phyloP scores from a whole-genome alignment of 2,888 invertebrate genomes.

The Yponomeuta plumbellus region DNA sequence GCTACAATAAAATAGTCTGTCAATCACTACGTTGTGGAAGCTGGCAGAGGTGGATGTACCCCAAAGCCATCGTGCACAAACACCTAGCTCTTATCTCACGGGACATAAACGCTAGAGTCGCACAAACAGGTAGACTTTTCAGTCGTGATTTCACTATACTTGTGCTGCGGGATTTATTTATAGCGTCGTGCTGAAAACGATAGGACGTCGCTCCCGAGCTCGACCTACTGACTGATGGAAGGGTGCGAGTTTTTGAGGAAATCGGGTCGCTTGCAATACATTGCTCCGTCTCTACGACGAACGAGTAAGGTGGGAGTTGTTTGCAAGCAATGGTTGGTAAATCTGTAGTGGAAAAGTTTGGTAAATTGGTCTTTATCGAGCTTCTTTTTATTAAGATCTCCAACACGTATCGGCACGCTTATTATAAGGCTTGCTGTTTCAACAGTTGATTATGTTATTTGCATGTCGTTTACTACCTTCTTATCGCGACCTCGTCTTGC shows the following conservation, averaged over 20 bases:
- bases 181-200: not conserved
- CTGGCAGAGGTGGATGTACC: too few species aligned
- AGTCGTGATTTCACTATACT: not conserved
- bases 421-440: not conserved
- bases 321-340: not conserved
- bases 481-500: not conserved
- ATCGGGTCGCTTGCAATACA: not conserved
- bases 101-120: not conserved
- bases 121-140: not conserved
- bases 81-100: not conserved
- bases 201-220: slow-evolving; percentile 6
- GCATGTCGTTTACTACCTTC: not conserved
- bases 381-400: too few species aligned
- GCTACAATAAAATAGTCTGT: too few species aligned
- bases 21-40: too few species aligned
- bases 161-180: not conserved
- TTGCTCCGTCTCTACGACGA: not conserved
- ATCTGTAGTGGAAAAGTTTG: too few species aligned
- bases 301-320: not conserved
- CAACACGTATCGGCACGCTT: not conserved
- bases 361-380: too few species aligned
- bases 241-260: not conserved
- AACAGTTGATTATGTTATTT: not conserved
- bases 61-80: too few species aligned
- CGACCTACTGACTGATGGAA: slow-evolving; percentile 2